Conservation (phyloP, 2,113 vertebrate species). For the Uropsilus gracilis region DNA sequence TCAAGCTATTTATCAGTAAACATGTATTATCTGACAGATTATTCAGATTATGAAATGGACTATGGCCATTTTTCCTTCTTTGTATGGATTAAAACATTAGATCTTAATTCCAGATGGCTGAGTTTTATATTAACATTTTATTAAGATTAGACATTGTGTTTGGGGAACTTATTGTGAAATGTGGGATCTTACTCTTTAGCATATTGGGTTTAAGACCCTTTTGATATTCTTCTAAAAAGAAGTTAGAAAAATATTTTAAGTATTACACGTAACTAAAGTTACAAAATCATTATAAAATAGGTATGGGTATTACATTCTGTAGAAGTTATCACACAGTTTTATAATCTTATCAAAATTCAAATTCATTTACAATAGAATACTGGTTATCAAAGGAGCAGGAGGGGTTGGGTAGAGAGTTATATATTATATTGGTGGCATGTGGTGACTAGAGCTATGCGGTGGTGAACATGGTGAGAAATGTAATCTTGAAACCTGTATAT, state of each 20-base stretch:
- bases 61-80: neutral
- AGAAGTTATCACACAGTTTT: too few species aligned
- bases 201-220: neutral
- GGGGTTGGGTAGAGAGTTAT: too few species aligned
- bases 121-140: neutral
- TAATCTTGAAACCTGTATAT: too few species aligned
- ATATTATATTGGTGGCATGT: too few species aligned
- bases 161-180: neutral
- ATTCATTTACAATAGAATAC: too few species aligned
- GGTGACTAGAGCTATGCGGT: too few species aligned
- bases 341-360: too few species aligned
- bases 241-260: conserved; percentile 21
- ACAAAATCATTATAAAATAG: neutral
- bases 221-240: neutral
- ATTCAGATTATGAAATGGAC: neutral
- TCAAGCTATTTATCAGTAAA: neutral
- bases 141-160: conserved; percentile 23
- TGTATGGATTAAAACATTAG: neutral
- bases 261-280: neutral
- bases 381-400: too few species aligned
- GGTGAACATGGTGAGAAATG: too few species aligned
- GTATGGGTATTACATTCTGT: neutral
- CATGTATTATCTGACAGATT: neutral
- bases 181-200: neutral
- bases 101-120: neutral